Evolutionary conservation across 1,140 invertebrate genomes (phyloP).

Genomic region (Hormaphis cornu): DNA sequence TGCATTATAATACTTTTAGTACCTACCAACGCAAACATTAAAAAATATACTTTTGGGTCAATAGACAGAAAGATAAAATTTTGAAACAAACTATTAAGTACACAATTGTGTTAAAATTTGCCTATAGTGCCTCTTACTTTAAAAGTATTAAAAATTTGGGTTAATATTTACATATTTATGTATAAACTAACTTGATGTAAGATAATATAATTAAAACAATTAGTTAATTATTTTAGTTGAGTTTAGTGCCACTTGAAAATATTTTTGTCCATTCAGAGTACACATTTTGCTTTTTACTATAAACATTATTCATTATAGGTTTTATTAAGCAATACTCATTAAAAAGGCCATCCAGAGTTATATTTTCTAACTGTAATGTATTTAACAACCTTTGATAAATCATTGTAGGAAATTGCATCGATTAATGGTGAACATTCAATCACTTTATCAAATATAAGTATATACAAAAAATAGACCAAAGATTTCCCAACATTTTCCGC

Average conservation of each 20-base stretch:
- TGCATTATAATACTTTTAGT: too few species aligned
- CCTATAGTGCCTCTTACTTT: too few species aligned
- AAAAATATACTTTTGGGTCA: too few species aligned
- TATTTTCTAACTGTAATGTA: background rate
- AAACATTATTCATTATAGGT: background rate
- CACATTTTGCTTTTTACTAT: background rate
- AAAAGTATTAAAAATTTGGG: too few species aligned
- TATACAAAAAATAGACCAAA: background rate
- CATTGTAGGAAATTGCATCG: background rate
- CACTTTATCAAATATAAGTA: background rate
- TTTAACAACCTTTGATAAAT: background rate
- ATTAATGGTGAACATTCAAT: background rate
- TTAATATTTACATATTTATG: background rate
- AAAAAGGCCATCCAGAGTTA: background rate
- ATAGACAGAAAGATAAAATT: too few species aligned
- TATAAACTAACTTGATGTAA: background rate
- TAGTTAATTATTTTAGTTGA: background rate
- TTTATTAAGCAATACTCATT: slow-evolving; percentile 1
- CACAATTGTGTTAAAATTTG: too few species aligned
- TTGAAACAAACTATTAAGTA: too few species aligned
- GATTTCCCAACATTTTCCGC: background rate
- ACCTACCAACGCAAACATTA: too few species aligned
- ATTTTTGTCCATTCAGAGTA: background rate
- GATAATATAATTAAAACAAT: background rate
- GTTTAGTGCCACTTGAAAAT: background rate